Percentiles rank a stretch among this genome's conserved stretches.
Conservation (phyloP, 1,140 invertebrate genomes). For the Nomia melanderi region DNA sequence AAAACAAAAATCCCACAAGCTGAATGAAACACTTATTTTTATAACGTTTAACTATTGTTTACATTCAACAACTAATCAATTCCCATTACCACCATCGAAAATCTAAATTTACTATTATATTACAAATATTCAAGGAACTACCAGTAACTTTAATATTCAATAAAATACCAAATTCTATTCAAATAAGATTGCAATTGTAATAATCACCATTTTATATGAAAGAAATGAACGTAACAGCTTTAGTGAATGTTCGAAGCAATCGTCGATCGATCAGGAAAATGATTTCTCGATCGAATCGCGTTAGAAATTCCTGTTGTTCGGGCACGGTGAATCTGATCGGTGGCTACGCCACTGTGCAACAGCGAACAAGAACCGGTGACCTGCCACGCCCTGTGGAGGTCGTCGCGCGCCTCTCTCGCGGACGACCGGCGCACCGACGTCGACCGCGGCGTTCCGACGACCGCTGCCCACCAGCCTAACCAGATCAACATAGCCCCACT, state of each 20-base stretch:
- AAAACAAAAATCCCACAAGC: no score
- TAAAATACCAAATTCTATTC: no score
- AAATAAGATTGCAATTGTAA: no score
- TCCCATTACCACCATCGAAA: no score
- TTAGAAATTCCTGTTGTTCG: conserved; percentile 26
- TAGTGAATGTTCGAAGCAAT: not conserved
- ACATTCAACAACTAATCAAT: no score
- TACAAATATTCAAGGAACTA: no score
- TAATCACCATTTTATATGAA: no score
- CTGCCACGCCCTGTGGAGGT: conserved; percentile 79
- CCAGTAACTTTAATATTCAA: no score
- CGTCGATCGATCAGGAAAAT: not conserved
- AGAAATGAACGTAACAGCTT: no score
- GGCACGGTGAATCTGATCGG: conserved; percentile 54
- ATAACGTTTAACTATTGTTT: no score
- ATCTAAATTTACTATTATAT: no score
- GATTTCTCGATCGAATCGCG: not conserved
- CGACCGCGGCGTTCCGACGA: conserved; percentile 66
- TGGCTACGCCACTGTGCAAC: conserved; percentile 69
- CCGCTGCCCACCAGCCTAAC: conserved; percentile 75
- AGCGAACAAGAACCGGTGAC: conserved; percentile 74
- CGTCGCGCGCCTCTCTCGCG: conserved; percentile 74
- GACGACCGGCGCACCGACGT: conserved; percentile 67
- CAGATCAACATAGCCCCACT: conserved; percentile 76
- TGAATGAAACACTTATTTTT: no score